Percentiles rank a stretch among this genome's conserved stretches.
These are phyloP conservation scores for Elegia similella DNA, from an alignment of 2,888 invertebrate genomes.

Conservation along the genomic window DNA sequence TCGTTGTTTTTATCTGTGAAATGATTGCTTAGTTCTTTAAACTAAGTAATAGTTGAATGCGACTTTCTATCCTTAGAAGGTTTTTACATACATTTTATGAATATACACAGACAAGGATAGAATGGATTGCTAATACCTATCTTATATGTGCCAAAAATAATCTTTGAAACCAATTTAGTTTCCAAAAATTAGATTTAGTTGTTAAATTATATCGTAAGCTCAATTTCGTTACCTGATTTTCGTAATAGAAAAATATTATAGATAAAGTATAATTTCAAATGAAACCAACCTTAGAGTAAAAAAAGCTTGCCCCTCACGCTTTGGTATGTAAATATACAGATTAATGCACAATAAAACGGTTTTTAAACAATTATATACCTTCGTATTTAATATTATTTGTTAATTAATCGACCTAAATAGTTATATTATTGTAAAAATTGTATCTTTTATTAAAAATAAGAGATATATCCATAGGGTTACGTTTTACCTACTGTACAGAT, in stretches of 20 bases:
- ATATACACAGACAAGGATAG: background rate
- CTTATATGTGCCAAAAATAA: conserved; percentile 5
- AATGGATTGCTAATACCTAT: background rate
- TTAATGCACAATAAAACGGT: conserved; percentile 62
- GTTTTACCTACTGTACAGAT: conserved; percentile 66
- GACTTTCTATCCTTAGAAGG: background rate
- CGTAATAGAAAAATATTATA: conserved; percentile 9
- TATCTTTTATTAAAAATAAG: conserved; percentile 73
- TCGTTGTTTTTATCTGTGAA: background rate
- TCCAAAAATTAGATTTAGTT: background rate
- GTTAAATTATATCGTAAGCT: background rate
- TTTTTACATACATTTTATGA: background rate
- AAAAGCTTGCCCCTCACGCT: conserved; percentile 75
- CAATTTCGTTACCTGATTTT: conserved; percentile 11
- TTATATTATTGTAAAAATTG: conserved; percentile 55
- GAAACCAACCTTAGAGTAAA: conserved; percentile 29
- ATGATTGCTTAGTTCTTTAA: background rate
- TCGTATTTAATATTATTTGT: conserved; percentile 53
- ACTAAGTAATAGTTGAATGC: background rate
- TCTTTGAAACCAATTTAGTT: background rate
- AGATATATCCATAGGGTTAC: conserved; percentile 59
- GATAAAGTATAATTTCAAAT: background rate
- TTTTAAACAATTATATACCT: conserved; percentile 48
- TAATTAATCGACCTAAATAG: conserved; percentile 51
- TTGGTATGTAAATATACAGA: conserved; percentile 67